Evolutionary conservation across 2,888 invertebrate species (phyloP).

Genomic region (Linyphia triangularis): DNA sequence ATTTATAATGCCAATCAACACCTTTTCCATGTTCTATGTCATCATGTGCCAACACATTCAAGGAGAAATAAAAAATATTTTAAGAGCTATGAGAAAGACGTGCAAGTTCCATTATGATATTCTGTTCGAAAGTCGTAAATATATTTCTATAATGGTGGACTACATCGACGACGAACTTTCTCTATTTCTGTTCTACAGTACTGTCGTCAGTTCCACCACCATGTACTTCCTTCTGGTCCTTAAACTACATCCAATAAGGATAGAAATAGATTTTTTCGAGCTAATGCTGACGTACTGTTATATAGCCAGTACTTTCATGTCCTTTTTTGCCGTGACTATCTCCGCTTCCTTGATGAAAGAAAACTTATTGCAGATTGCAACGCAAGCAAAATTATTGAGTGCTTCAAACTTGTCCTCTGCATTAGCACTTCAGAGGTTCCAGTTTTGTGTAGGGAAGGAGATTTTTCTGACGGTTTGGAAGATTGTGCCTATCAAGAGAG

Average conservation of each 20-base stretch:
- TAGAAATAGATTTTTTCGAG: no score
- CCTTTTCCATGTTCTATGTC: not conserved
- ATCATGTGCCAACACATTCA: not conserved
- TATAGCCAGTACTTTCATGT: not conserved
- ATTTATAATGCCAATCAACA: not conserved
- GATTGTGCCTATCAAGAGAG: not conserved
- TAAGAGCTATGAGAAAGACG: not conserved
- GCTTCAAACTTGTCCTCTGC: not conserved
- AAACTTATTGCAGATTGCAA: not conserved
- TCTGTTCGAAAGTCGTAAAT: not conserved
- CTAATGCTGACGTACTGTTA: not conserved
- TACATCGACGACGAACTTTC: not conserved
- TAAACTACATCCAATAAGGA: not conserved
- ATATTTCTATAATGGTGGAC: not conserved
- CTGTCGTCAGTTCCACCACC: not conserved
- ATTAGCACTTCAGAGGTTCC: not conserved
- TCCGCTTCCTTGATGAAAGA: not conserved
- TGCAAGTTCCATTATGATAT: not conserved
- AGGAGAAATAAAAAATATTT: not conserved
- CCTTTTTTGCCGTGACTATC: not conserved
- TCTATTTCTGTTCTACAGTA: not conserved
- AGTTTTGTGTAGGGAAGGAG: not conserved
- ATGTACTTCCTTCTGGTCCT: not conserved
- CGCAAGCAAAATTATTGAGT: not conserved
- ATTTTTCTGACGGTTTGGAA: slow-evolving; percentile 1